Base-by-base conservation (phyloP, 1,140 invertebrate species). In the Rhizoglyphus robini region DNA sequence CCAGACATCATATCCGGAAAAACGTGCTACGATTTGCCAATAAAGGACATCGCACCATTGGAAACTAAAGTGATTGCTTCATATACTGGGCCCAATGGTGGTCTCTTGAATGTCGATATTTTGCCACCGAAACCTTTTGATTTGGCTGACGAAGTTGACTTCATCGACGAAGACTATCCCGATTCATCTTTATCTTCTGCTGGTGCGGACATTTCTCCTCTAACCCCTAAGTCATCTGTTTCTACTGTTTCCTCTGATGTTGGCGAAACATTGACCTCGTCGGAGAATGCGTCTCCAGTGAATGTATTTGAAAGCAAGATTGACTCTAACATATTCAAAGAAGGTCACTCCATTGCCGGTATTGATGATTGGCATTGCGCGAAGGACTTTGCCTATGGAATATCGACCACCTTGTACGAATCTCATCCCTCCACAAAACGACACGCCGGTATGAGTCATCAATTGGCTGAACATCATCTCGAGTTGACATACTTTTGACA, bases 41-140 rank as follows among this genome's bases (percentile, higher is more conserved):
- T 73, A 48, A 77, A 83, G 64, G 81, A 83, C 73, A 83, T 84
- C 4, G 79, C 82, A 18, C 78, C 59, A 73, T 38, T 74, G 15
- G 62, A 67, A 13, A 38, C 77, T 13, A 74, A 74, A 38, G 79
- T 88, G 41, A 75, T 83, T 31, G 81, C 84, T 20, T 83, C 86
- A 36, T 82, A 80, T 69, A 88, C 86, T 4, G 87, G 87, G 2
- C 87, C 87, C 1, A 82, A 86, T 67, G 85, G 84, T 59, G 87
- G 86, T 4, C 78, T 88, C 13, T 86, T 84, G 1, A 82, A 83
- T 18, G 85, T 88, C 4, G 80, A 61, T 47, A 66, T 81, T 84
- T 70, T 41, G 74, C 75, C 85, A 54, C 47, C 65, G 8, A 68
- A 69, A 59, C 65, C 70, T 23, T 71, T 71, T 57, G 68, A 71